Evolutionary conservation across 2,888 invertebrate species (phyloP), one percentile per base, ranked within the genome.

Genomic region (Epinotia ramella): DNA sequence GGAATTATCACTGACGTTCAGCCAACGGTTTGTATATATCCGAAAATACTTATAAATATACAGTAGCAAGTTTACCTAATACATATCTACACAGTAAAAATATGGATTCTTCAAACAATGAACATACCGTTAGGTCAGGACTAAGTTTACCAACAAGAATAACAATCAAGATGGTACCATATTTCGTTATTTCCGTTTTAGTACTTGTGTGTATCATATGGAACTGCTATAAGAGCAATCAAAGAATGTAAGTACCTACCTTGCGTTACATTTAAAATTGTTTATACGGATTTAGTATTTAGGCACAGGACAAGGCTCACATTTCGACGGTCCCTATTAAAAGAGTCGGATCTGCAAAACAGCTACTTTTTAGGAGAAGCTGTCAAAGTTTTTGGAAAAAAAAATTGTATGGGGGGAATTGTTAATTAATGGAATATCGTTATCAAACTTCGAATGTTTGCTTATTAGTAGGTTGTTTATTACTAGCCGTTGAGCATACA

Each of bases 171-270:
- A 3, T 67, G 18, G 1, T 40, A 6, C 7, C 40, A 53, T 11
- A 2, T 28, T 12, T 28, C 28, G 3, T 53, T 1, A 24, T 69
- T 16, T n/a, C 24, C 1, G 16, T 59, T 18, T 46, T 69, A 16
- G 4, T 69, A 13, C 46, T 66, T 12, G 9, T 11, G 28, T 60
- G 59, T 6, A 44, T 69, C n/a, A 20, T 60, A 40, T 59, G 59
- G 59, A 44, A 11, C 11, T 69, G 60, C n/a, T 69, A 60, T 20
- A 69, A 28, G n/a, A 69, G 46, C 24, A 69, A 66, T 53, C 56
- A 56, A 66, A 40, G 1, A 44, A 57, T 59, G 44, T 68, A 20
- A 57, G 57, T 68, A 59, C 66, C 18, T 44, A n/a, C 13, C 5
- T 16, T 53, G 5, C 13, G 3, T 49, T 12, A 49, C 16, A 13